phyloP scores from a whole-genome alignment of 2,797 vertebrate genomes.

The Buphagus erythrorhynchus region DNA sequence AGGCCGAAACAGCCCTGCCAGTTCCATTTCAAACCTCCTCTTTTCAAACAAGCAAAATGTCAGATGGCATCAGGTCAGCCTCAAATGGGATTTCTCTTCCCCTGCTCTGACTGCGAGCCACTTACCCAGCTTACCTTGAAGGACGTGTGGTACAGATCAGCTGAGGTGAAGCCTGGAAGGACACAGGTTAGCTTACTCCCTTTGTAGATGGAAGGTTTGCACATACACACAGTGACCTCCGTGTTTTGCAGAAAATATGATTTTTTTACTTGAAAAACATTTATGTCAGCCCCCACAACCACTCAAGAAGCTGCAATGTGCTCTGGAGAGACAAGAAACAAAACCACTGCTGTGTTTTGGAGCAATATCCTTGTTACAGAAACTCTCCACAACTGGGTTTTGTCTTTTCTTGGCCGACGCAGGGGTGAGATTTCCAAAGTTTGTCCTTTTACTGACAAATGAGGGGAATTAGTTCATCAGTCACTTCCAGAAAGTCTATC shows the following conservation, averaged over 20 bases:
- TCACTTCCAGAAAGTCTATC: neutral
- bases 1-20: fast-evolving
- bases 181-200: conserved; percentile 13
- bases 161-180: conserved; percentile 62
- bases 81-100: conserved; percentile 53
- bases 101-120: conserved; percentile 49
- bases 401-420: neutral
- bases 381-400: neutral
- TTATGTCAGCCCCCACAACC: neutral
- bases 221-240: neutral
- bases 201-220: neutral
- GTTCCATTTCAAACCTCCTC: neutral
- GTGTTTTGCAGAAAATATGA: neutral
- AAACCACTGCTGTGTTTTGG: neutral
- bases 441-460: neutral
- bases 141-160: conserved; percentile 51
- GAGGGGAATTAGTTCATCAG: neutral
- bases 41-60: conserved; percentile 15
- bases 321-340: neutral
- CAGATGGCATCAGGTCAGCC: conserved; percentile 52
- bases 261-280: neutral
- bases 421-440: neutral
- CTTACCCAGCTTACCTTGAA: conserved; percentile 70
- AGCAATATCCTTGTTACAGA: neutral
- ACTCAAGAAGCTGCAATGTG: neutral